These are phyloP conservation scores for Himantopus leucocephalus DNA, from an alignment of 2,113 vertebrate species.

Conservation along the genomic window DNA sequence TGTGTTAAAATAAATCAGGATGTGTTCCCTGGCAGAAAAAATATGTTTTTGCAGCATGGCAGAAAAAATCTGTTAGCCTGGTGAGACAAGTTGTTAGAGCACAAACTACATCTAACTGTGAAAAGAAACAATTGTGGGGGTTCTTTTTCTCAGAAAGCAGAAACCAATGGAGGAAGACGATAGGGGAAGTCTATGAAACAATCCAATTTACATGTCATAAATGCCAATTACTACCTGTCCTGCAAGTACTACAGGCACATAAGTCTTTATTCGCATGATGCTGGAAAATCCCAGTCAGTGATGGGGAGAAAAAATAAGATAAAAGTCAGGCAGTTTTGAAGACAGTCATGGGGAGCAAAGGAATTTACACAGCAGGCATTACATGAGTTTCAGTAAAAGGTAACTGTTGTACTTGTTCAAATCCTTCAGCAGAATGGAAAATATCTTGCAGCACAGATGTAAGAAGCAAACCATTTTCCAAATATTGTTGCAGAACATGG, in stretches of 20 bases:
- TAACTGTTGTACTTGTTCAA: background rate
- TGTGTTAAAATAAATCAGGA: background rate
- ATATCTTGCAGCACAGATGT: background rate
- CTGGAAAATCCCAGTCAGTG: background rate
- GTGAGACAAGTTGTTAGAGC: background rate
- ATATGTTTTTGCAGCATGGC: background rate
- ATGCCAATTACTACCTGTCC: background rate
- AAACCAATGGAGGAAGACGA: background rate
- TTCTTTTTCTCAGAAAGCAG: background rate
- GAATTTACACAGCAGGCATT: background rate
- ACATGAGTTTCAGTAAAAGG: background rate
- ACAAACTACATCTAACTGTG: background rate
- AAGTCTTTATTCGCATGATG: background rate
- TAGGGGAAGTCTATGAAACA: background rate
- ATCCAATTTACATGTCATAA: background rate
- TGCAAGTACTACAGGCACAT: background rate
- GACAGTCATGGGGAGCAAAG: background rate
- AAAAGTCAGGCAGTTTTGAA: background rate
- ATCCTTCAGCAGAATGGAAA: background rate
- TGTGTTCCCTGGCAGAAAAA: background rate
- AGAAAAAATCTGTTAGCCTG: background rate
- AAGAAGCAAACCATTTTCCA: background rate
- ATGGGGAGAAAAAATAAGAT: accelerated
- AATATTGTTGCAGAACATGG: background rate
- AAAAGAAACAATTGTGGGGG: background rate